phyloP scores from a whole-genome alignment of 2,888 invertebrate species.

The Caradrina clavipalpis region DNA sequence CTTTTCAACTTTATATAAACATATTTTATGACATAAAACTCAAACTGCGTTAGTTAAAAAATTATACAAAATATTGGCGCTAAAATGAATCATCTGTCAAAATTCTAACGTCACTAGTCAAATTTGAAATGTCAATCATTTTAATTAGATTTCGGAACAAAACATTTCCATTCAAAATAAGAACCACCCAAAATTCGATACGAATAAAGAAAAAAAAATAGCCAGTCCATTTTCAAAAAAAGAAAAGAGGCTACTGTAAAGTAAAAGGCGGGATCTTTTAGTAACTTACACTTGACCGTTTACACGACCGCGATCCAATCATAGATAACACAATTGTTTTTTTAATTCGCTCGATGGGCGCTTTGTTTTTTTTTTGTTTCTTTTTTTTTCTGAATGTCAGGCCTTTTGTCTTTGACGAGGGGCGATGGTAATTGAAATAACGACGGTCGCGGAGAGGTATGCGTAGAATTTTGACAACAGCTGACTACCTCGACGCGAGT shows the following conservation, averaged over 20 bases:
- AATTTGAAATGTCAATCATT: slow-evolving; percentile 45
- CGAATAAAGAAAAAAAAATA: slow-evolving; percentile 51
- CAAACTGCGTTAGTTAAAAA: background rate
- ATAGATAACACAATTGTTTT: slow-evolving; percentile 87
- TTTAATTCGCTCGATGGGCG: slow-evolving; percentile 74
- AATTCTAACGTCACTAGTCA: slow-evolving; percentile 2
- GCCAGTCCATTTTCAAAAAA: slow-evolving; percentile 70
- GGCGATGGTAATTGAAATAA: slow-evolving; percentile 89
- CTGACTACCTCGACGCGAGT: slow-evolving; percentile 74
- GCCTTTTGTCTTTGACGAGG: slow-evolving; percentile 90
- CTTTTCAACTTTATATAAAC: background rate
- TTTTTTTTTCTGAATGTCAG: slow-evolving; percentile 80
- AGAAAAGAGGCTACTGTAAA: slow-evolving; percentile 82
- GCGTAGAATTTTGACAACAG: slow-evolving; percentile 88
- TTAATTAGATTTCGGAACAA: slow-evolving; percentile 36
- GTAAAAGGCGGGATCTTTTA: slow-evolving; percentile 79
- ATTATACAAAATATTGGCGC: background rate
- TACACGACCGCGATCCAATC: slow-evolving; percentile 90
- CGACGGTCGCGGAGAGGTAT: slow-evolving; percentile 86
- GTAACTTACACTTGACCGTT: slow-evolving; percentile 88
- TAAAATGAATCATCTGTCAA: slow-evolving; percentile 5
- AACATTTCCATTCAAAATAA: slow-evolving; percentile 38
- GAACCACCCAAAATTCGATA: slow-evolving; percentile 68
- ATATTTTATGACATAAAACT: background rate
- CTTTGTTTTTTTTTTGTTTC: slow-evolving; percentile 76